Evolutionary conservation across 2,888 invertebrate species (phyloP).

Genomic region (Philereme transversata): DNA sequence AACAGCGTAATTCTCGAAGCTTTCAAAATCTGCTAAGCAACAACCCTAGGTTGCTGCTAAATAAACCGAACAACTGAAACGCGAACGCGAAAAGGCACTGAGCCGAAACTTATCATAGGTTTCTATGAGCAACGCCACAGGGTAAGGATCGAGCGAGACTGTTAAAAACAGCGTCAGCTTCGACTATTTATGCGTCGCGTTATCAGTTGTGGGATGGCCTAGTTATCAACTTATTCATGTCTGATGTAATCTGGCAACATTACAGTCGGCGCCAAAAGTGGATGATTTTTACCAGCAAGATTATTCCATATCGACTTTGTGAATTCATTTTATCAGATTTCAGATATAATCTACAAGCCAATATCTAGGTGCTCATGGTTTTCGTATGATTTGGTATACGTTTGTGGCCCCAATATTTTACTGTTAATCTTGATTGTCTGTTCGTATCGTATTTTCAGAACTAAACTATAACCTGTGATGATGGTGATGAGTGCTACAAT

Average conservation of each 20-base stretch:
- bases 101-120: constrained; percentile 21
- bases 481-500: no score
- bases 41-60: constrained; percentile 82
- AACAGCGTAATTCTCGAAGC: constrained; percentile 86
- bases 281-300: no score
- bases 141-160: constrained; percentile 58
- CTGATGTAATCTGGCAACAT: constrained; percentile 43
- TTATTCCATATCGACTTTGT: no score
- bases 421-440: no score
- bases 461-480: no score
- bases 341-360: no score
- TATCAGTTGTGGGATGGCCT: constrained; percentile 64
- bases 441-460: no score
- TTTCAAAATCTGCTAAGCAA: constrained; percentile 79
- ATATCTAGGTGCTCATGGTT: no score
- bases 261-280: constrained; percentile 30
- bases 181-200: constrained; percentile 61
- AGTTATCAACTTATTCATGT: constrained; percentile 53
- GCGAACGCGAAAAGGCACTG: constrained; percentile 45
- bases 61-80: constrained; percentile 42
- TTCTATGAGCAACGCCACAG: constrained; percentile 9
- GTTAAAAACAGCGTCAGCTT: constrained; percentile 46
- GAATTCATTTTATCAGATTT: no score
- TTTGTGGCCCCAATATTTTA: no score
- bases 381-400: no score